Conservation (phyloP, 2,113 vertebrate genomes). For the Gobius niger region DNA sequence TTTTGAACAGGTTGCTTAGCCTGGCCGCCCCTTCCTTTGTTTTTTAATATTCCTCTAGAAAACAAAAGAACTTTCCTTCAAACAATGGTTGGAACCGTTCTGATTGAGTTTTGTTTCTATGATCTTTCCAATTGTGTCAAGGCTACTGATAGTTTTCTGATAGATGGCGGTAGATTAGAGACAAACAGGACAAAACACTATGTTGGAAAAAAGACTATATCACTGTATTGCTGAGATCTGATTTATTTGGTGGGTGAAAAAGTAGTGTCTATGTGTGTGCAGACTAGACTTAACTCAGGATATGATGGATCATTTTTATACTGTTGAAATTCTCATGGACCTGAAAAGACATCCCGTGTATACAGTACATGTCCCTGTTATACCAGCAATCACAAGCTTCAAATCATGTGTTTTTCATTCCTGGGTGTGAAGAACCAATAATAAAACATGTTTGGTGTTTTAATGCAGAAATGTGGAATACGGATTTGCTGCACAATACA, state of each 20-base stretch:
- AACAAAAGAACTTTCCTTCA: too few relatives aligned
- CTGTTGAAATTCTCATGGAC: background rate
- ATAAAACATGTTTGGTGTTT: constrained; percentile 4
- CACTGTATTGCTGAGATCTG: background rate
- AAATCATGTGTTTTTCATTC: background rate
- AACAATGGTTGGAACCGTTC: too few relatives aligned
- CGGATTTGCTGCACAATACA: background rate
- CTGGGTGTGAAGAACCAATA: background rate
- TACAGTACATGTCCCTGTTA: background rate
- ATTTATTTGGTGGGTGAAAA: constrained; percentile 7
- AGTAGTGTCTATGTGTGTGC: constrained; percentile 9
- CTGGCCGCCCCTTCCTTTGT: background rate
- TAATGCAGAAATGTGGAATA: constrained; percentile 6
- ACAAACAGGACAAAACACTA: too few relatives aligned
- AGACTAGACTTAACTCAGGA: constrained; percentile 32
- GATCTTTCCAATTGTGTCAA: too few relatives aligned
- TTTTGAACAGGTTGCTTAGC: background rate
- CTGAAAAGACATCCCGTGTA: background rate
- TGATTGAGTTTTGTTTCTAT: too few relatives aligned
- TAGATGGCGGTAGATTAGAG: too few relatives aligned
- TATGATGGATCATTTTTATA: constrained; percentile 6
- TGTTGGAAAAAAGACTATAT: background rate
- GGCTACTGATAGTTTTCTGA: too few relatives aligned
- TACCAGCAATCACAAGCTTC: constrained; percentile 5
- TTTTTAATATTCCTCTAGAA: too few relatives aligned